Base-by-base conservation (phyloP, 2,888 invertebrate species). In the Agonum fuliginosum region DNA sequence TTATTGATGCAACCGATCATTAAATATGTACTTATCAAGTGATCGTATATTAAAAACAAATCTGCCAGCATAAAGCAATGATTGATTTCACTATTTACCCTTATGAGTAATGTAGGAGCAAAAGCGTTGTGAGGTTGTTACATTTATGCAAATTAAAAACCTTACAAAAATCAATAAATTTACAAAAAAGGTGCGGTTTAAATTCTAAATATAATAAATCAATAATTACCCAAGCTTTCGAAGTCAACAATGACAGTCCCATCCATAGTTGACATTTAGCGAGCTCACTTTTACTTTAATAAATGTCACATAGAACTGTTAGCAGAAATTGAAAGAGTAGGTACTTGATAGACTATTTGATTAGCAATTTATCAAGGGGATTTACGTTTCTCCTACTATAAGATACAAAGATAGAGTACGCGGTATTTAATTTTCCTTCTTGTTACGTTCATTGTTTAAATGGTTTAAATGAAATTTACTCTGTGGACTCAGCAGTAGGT, bases 191-290 rank as follows among this genome's bases (percentile, higher is more conserved):
- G 17, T 17, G 46, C 54, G 12, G 24, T n/a, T n/a, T 27, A 24
- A 2, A 46, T 6, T 8, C 22, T 54, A 54, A 54, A 20, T 12
- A 54, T 54, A 54, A 54, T 54, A 24, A 54, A 54, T 54, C 54
- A 54, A 54, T 54, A 54, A 12, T 62, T 62, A 62, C 58, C 58
- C 3, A 62, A 62, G 5, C 14, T n/a, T 30, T 30, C 30, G 34
- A 62, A 62, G 6, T 62, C 58, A 17, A 62, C 58, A 30, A 62
- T 17, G 3, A 46, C 46, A 46, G 46, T 12, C 8, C 4, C 8
- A 46, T 46, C 17, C 1, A 12, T 3, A 46, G 17, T 17, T 46
- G 46, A 46, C 46, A 46, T 46, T 17, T 62, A 30, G 30, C 12
- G 5, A 1, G 4, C 12, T 14, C 54, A 58, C 24, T 58, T 62